Evolutionary conservation across 2,797 vertebrate species (phyloP).

Genomic region (Crypturellus tataupa): DNA sequence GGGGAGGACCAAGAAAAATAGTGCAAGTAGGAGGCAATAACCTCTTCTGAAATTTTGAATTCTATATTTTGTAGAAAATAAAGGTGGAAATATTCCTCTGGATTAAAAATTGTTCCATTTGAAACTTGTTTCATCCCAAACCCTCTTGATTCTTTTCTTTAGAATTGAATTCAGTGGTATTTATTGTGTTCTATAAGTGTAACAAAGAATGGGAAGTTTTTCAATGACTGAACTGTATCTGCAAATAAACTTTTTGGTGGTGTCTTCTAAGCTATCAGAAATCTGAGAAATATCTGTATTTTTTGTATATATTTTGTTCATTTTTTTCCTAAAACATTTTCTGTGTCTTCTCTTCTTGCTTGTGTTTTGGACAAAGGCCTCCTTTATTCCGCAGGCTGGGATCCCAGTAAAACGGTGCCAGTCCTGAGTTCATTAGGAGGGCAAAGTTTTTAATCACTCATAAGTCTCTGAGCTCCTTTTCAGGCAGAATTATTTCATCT

Average conservation of each 20-base stretch:
- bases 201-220: neutral
- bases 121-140: neutral
- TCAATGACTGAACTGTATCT: neutral
- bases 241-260: neutral
- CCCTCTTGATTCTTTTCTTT: neutral
- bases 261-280: neutral
- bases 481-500: neutral
- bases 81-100: neutral
- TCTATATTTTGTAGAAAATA: neutral
- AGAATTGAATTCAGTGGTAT: neutral
- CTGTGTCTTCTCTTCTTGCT: neutral
- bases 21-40: neutral
- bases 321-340: neutral
- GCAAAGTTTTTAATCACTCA: neutral
- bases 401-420: conserved; percentile 1
- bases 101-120: neutral
- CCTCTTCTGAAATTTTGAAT: neutral
- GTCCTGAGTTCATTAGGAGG: neutral
- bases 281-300: neutral
- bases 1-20: neutral
- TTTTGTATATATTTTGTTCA: neutral
- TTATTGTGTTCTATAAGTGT: neutral
- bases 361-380: neutral
- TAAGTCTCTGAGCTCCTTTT: neutral
- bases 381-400: conserved; percentile 22